phyloP scores from a whole-genome alignment of 2,797 vertebrate species.

The Myripristis murdjan region DNA sequence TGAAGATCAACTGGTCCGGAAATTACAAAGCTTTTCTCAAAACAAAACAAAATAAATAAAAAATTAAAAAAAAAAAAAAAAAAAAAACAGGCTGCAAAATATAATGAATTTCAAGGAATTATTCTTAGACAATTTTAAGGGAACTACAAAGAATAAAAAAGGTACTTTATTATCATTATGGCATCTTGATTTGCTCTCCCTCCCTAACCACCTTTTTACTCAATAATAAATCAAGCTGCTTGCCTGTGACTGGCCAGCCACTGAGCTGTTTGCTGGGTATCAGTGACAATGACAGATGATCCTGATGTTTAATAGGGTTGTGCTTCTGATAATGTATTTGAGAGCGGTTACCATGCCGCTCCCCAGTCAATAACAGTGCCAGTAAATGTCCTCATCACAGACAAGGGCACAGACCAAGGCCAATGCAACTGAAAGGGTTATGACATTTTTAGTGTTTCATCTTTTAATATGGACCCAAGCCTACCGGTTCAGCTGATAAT shows the following conservation, averaged over 20 bases:
- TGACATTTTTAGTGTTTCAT: slow-evolving; percentile 10
- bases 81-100: not conserved
- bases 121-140: not conserved
- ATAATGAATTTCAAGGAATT: not conserved
- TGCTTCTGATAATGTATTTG: slow-evolving; percentile 19
- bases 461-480: not conserved
- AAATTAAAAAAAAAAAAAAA: no score
- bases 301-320: slow-evolving; percentile 6
- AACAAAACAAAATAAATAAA: no score
- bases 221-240: not conserved
- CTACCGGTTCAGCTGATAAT: slow-evolving; percentile 3
- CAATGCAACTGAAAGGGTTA: slow-evolving; percentile 5
- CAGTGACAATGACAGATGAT: not conserved
- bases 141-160: not conserved
- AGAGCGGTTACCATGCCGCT: slow-evolving; percentile 17
- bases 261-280: not conserved
- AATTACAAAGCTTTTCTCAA: no score
- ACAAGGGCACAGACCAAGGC: slow-evolving; percentile 16
- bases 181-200: not conserved
- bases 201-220: not conserved
- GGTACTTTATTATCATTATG: not conserved
- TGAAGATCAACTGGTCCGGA: no score
- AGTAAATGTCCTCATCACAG: slow-evolving; percentile 21
- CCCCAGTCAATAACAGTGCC: slow-evolving; percentile 19
- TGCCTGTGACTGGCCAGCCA: not conserved